These are phyloP conservation scores for Harpegnathos saltator DNA, from an alignment of 1,140 invertebrate species.

Conservation along the genomic window DNA sequence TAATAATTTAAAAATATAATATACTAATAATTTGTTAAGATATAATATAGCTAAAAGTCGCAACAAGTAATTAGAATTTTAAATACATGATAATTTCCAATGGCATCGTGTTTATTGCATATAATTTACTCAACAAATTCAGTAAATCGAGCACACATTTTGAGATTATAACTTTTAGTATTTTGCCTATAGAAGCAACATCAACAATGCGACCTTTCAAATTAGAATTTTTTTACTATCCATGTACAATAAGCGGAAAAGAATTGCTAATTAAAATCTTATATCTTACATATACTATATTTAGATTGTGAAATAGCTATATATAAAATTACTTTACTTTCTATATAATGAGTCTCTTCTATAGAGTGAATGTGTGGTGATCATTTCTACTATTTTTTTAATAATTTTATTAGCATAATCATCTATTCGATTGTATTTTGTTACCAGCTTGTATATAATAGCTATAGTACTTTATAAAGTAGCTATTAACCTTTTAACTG, in stretches of 20 bases:
- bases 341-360: neutral
- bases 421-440: neutral
- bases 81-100: neutral
- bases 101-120: neutral
- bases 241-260: neutral
- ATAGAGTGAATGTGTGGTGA: neutral
- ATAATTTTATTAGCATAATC: constrained; percentile 1
- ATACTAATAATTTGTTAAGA: neutral
- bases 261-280: neutral
- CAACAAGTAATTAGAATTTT: neutral
- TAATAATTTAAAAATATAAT: neutral
- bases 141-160: neutral
- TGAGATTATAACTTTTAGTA: neutral
- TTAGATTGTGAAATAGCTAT: neutral
- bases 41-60: constrained; percentile 2
- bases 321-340: constrained; percentile 1
- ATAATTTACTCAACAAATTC: neutral
- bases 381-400: too few relatives aligned
- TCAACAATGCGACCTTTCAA: neutral
- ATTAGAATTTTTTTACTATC: neutral
- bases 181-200: neutral
- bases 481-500: too few relatives aligned
- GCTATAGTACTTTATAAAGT: neutral
- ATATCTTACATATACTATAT: neutral
- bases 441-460: neutral